Percentiles rank a stretch among this genome's conserved stretches.
These are phyloP conservation scores for Dryadula phaetusa DNA, from an alignment of 2,888 invertebrate species.

Conservation along the genomic window DNA sequence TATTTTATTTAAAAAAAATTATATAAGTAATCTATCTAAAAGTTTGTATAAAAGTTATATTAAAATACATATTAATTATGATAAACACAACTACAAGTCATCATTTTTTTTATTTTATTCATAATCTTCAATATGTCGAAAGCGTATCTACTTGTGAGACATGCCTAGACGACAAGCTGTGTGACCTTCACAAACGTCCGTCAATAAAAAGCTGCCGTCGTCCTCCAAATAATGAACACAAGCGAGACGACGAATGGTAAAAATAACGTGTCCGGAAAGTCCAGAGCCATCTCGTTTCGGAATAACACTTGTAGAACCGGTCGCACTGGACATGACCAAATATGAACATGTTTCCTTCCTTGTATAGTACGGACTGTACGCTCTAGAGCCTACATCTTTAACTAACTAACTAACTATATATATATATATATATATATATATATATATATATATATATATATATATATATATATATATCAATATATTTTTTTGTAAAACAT, in stretches of 20 bases:
- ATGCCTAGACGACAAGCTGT: constrained; percentile 65
- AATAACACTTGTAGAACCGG: constrained; percentile 83
- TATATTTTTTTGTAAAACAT: not conserved
- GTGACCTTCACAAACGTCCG: constrained; percentile 72
- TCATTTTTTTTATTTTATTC: constrained; percentile 14
- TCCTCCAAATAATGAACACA: constrained; percentile 61
- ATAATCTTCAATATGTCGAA: constrained; percentile 30
- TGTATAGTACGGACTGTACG: constrained; percentile 56
- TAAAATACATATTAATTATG: not conserved
- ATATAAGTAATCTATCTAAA: too few relatives aligned
- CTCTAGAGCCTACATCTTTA: constrained; percentile 38
- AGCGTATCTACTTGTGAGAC: constrained; percentile 38
- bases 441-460: too few relatives aligned
- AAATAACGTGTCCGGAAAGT: constrained; percentile 72
- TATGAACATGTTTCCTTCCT: constrained; percentile 83
- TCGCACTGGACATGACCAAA: constrained; percentile 67
- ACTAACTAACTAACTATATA: too few relatives aligned
- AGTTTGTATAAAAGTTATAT: too few relatives aligned
- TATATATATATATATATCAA: too few relatives aligned
- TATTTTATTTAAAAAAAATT: too few relatives aligned
- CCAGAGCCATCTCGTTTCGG: constrained; percentile 79
- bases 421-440: too few relatives aligned
- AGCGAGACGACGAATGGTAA: constrained; percentile 56
- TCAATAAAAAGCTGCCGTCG: constrained; percentile 67
- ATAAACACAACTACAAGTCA: not conserved